Conservation (phyloP, 2,888 invertebrate genomes). For the Cephus nigrinus region DNA sequence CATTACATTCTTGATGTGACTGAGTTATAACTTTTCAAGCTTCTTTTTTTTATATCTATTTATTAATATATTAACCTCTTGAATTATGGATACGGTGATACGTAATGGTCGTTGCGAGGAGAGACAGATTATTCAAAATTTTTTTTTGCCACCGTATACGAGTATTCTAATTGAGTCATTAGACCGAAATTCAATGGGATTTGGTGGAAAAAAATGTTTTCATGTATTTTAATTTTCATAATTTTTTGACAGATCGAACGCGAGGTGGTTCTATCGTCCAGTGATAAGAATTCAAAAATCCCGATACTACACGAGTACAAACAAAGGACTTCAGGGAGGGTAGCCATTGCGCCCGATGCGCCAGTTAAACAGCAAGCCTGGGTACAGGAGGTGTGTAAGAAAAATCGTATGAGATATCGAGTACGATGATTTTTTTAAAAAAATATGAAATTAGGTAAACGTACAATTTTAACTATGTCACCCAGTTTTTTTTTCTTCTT, state of each 20-base stretch:
- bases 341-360: conserved; percentile 79
- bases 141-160: not conserved
- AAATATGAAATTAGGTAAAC: not conserved
- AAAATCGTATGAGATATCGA: not conserved
- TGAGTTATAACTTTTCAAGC: not conserved
- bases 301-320: conserved; percentile 82
- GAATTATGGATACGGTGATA: not conserved
- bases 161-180: not conserved
- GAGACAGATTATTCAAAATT: not conserved
- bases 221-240: conserved; percentile 2
- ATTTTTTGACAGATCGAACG: conserved; percentile 76
- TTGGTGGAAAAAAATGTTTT: not conserved
- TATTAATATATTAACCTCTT: not conserved
- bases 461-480: not conserved
- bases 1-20: not conserved
- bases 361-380: conserved; percentile 81
- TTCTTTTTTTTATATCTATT: not conserved
- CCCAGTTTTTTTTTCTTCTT: not conserved
- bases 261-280: conserved; percentile 79
- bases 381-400: conserved; percentile 68
- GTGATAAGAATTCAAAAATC: conserved; percentile 82
- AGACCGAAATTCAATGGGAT: not conserved
- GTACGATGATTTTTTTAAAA: not conserved
- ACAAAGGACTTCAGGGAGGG: conserved; percentile 67
- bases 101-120: not conserved